Evolutionary conservation across 2,888 invertebrate genomes (phyloP).

Genomic region (Ernsta delagoae): DNA sequence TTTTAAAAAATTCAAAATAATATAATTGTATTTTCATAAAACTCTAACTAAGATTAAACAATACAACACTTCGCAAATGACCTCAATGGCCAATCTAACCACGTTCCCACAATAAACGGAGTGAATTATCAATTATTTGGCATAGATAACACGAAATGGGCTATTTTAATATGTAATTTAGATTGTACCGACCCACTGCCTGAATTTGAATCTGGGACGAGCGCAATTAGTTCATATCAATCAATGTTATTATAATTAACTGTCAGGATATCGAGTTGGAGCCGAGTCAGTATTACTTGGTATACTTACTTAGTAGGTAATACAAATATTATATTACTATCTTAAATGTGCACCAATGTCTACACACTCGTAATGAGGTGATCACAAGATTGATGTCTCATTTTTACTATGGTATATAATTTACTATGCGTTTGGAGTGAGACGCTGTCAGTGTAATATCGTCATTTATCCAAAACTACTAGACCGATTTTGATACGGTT

Average conservation of each 20-base stretch:
- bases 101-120: constrained; percentile 45
- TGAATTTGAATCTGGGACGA: constrained; percentile 35
- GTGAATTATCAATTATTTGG: constrained; percentile 45
- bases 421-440: too few species aligned
- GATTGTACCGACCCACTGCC: constrained; percentile 38
- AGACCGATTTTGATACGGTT: too few species aligned
- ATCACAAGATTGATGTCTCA: too few species aligned
- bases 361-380: too few species aligned
- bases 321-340: background rate
- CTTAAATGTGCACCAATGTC: too few species aligned
- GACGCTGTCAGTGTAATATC: too few species aligned
- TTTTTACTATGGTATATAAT: too few species aligned
- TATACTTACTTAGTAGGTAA: constrained; percentile 5
- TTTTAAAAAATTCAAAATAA: too few species aligned
- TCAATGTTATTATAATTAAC: constrained; percentile 38
- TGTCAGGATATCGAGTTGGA: constrained; percentile 25
- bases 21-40: too few species aligned
- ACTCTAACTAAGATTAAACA: background rate
- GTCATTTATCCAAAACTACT: too few species aligned
- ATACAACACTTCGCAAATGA: constrained; percentile 35
- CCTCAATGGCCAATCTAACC: constrained; percentile 44
- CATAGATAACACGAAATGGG: constrained; percentile 47
- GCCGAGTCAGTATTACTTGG: background rate
- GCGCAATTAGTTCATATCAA: constrained; percentile 36
- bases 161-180: constrained; percentile 48